A percentile compares a stretch with the other conserved stretches of the same genome.
Evolutionary conservation across 2,888 invertebrate species (phyloP).

Genomic region (Maniola hyperantus): DNA sequence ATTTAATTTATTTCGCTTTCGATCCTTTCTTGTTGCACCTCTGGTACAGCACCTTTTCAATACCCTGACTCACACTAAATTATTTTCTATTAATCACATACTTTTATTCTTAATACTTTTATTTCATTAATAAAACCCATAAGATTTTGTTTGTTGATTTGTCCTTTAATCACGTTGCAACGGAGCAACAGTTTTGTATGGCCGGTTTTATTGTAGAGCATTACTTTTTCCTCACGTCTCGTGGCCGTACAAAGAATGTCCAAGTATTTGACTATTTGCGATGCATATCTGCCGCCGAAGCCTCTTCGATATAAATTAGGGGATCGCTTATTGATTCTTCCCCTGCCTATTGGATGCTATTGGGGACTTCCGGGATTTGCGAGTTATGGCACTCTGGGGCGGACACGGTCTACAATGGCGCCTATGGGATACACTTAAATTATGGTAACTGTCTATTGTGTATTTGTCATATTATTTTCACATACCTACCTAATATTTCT

Average conservation of each 20-base stretch:
- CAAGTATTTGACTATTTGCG: constrained; percentile 42
- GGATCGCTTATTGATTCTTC: constrained; percentile 56
- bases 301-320: constrained; percentile 43
- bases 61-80: no score
- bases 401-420: neutral
- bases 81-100: no score
- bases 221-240: constrained; percentile 1
- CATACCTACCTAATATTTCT: neutral
- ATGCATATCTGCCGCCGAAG: constrained; percentile 40
- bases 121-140: no score
- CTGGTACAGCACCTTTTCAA: no score
- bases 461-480: neutral
- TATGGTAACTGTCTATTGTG: constrained; percentile 28
- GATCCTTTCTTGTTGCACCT: no score
- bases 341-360: constrained; percentile 37
- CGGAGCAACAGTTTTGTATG: no score
- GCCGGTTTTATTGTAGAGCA: no score
- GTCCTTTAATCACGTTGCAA: no score
- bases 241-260: constrained; percentile 37
- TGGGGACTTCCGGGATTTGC: constrained; percentile 31
- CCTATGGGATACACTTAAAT: constrained; percentile 14
- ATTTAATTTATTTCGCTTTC: no score
- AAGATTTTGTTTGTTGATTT: no score
- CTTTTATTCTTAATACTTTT: no score
- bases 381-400: constrained; percentile 17